Conservation (phyloP, 2,888 invertebrate species). For the Gymnosoma rotundatum region DNA sequence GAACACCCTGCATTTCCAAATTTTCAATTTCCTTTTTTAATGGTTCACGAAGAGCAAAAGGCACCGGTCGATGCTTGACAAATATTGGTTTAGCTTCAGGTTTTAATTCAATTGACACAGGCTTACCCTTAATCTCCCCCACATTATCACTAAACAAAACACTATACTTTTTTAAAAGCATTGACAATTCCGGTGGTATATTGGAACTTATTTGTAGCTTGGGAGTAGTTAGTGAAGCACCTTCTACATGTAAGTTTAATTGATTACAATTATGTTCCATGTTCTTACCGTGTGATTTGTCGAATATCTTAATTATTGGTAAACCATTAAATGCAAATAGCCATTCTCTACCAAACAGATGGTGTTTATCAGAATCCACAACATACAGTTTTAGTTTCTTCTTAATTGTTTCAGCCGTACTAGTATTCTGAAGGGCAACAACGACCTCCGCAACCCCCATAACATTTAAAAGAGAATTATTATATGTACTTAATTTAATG, state of each 20-base stretch:
- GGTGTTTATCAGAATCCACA: neutral
- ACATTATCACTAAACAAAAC: neutral
- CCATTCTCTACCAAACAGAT: neutral
- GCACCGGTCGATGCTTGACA: slow-evolving; percentile 1
- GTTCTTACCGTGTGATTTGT: neutral
- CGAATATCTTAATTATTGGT: neutral
- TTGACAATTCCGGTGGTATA: neutral
- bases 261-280: neutral
- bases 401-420: neutral
- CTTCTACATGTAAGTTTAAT: neutral
- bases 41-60: slow-evolving; percentile 8
- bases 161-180: neutral
- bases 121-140: neutral
- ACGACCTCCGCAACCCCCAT: neutral
- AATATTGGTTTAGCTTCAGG: neutral
- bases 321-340: neutral
- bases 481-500: slow-evolving; percentile 4
- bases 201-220: too few relatives aligned
- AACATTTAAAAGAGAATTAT: neutral
- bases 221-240: neutral
- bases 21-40: neutral
- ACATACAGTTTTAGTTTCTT: neutral
- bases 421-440: neutral
- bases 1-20: neutral
- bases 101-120: neutral